A percentile compares a stretch with the other conserved stretches of the same genome.
These are phyloP conservation scores for Therioaphis trifolii DNA, from an alignment of 2,888 invertebrate species.

Conservation along the genomic window DNA sequence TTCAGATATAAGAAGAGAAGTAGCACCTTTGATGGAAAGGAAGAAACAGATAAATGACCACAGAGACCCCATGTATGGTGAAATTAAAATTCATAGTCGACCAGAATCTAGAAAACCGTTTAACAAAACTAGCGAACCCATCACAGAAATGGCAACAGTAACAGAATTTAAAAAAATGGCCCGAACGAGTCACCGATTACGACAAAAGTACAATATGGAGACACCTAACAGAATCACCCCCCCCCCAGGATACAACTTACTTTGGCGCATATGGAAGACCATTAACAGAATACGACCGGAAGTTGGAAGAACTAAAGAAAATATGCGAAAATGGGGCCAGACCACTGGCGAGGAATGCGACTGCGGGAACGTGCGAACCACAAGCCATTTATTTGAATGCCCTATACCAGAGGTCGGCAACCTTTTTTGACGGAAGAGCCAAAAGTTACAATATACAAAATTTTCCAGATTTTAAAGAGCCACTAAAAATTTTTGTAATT, in stretches of 20 bases:
- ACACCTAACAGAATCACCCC: neutral
- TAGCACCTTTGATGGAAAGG: neutral
- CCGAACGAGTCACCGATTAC: neutral
- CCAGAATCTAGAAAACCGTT: constrained; percentile 13
- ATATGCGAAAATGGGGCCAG: neutral
- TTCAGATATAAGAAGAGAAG: constrained; percentile 11
- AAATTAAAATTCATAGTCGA: constrained; percentile 11
- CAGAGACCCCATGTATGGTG: constrained; percentile 15
- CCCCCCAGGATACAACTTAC: constrained; percentile 13
- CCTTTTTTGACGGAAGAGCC: too few relatives aligned
- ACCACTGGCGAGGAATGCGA: neutral
- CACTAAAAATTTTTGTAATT: too few relatives aligned
- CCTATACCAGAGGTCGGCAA: too few relatives aligned
- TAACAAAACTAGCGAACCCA: constrained; percentile 8
- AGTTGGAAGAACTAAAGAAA: constrained; percentile 15
- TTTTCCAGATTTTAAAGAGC: too few relatives aligned
- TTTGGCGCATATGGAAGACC: constrained; percentile 1
- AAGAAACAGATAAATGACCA: neutral
- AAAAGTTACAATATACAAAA: too few relatives aligned
- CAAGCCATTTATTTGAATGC: constrained; percentile 1
- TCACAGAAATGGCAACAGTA: neutral
- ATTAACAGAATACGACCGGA: constrained; percentile 25
- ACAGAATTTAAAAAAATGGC: neutral
- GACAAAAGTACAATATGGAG: constrained; percentile 15
- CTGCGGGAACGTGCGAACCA: neutral